Conservation (phyloP, 1,140 invertebrate species). For the Diploscapter pachys region DNA sequence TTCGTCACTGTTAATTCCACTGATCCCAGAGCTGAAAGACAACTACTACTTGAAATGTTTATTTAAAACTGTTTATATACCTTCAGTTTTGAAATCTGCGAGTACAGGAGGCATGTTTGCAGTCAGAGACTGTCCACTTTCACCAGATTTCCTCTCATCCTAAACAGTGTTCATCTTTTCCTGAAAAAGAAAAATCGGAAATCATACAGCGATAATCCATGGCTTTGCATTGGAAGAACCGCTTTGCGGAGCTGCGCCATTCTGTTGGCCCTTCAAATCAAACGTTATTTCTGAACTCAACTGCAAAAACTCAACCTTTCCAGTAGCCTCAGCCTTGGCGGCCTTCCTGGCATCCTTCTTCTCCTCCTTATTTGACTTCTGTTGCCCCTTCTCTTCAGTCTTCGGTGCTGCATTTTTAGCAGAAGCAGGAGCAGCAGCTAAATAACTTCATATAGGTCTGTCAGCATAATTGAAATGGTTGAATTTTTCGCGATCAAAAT, state of each 20-base stretch:
- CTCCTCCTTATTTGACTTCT: slow-evolving; percentile 7
- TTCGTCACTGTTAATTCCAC: slow-evolving; percentile 6
- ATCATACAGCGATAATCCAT: slow-evolving; percentile 1
- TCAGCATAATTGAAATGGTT: not conserved
- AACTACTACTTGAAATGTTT: not conserved
- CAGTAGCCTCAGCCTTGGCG: slow-evolving; percentile 22
- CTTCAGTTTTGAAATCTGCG: not conserved
- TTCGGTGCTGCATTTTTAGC: not conserved
- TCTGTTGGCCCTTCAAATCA: not conserved
- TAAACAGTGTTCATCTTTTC: slow-evolving; percentile 7
- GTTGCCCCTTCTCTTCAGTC: no score
- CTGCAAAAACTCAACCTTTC: slow-evolving; percentile 8
- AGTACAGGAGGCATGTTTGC: slow-evolving; percentile 9
- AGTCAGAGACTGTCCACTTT: slow-evolving; percentile 13
- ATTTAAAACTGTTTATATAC: not conserved
- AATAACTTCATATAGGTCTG: not conserved
- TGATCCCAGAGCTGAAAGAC: not conserved
- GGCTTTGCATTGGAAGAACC: not conserved
- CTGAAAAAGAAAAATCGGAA: not conserved
- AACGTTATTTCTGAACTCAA: slow-evolving; percentile 1
- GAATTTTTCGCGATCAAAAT: not conserved
- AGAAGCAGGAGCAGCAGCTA: not conserved
- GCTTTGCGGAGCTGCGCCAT: not conserved
- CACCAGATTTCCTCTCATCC: slow-evolving; percentile 15
- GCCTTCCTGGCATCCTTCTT: slow-evolving; percentile 30